Evolutionary conservation across 2,797 vertebrate genomes (phyloP), one percentile per base, ranked within the genome.

Genomic region (Melanogrammus aeglefinus): DNA sequence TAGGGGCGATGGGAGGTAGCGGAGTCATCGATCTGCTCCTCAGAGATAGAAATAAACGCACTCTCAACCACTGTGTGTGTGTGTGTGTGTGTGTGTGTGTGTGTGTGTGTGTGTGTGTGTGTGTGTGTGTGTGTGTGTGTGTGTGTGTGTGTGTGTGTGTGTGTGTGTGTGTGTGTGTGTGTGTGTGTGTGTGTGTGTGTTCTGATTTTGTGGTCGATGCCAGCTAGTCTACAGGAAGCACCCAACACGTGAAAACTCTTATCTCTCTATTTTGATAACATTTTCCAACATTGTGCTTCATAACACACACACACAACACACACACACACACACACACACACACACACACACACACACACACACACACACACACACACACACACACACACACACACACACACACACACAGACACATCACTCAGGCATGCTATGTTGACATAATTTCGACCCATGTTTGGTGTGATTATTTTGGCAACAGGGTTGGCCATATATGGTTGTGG

Each of bases 381-480:
- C 16, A 41, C 7, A 16, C 2, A 18, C 14, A 44, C 41, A 14
- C 41, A 14, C 41, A 44, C 16, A 44, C 33, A 16, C 3, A 18
- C 14, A 44, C 41, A 14, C 41, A 14, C 41, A 44, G 0, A 13
- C 24, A 16, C 35, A 33, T 70, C 66, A 72, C 78, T 76, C 73
- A 71, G 33, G 35, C 47, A 74, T 66, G 72, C 77, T 66, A 66
- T 39, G 21, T 13, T 70, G 33, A 31, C 27, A 72, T 33, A 16
- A 66, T 18, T 27, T 29, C 47, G 29, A 2, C 38, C 63, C 51
- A 16, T 74, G 76, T 78, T 47, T 81, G 38, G 5, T 44, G 31
- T 38, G 27, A 79, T 66, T 72, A 78, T 38, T 72, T 74, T 70
- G 74, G 70, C 84, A 63, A 36, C 77, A 71, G 76, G 41, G 74